Evolutionary conservation across 2,113 vertebrate genomes (phyloP).

Genomic region (Sterrhoptilus dennistouni): DNA sequence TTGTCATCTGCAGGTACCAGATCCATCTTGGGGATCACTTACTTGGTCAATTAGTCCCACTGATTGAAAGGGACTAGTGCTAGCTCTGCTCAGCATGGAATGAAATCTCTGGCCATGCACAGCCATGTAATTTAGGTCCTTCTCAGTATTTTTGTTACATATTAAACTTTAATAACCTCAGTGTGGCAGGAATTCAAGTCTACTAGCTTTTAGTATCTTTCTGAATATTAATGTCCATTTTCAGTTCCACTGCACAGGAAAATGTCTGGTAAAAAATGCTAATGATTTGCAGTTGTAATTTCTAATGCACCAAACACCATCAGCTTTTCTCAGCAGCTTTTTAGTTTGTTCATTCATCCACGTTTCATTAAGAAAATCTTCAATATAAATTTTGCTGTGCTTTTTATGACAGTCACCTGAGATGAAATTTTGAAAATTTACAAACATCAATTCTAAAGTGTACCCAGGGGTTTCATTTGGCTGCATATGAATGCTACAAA

Average conservation of each 20-base stretch:
- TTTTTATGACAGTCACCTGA: constrained; percentile 17
- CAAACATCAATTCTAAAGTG: neutral
- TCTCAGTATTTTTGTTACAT: neutral
- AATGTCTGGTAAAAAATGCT: neutral
- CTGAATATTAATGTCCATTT: neutral
- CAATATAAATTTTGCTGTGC: neutral
- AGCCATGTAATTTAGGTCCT: neutral
- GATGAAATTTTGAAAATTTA: neutral
- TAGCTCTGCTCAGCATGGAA: neutral
- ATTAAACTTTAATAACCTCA: neutral
- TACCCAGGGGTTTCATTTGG: neutral
- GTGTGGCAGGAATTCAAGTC: neutral
- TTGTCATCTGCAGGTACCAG: neutral
- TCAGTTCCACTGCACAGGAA: neutral
- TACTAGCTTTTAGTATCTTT: neutral
- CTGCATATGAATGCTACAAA: neutral
- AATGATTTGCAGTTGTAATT: neutral
- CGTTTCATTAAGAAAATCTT: neutral
- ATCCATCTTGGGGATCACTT: neutral
- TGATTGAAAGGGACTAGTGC: neutral
- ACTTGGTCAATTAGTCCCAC: neutral
- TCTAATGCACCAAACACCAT: neutral
- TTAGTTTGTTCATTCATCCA: neutral
- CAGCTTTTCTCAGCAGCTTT: neutral
- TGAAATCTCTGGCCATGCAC: neutral